Percentiles rank a stretch among this genome's conserved stretches.
Evolutionary conservation across 2,888 invertebrate genomes (phyloP).

Genomic region (Oscheius sp.): DNA sequence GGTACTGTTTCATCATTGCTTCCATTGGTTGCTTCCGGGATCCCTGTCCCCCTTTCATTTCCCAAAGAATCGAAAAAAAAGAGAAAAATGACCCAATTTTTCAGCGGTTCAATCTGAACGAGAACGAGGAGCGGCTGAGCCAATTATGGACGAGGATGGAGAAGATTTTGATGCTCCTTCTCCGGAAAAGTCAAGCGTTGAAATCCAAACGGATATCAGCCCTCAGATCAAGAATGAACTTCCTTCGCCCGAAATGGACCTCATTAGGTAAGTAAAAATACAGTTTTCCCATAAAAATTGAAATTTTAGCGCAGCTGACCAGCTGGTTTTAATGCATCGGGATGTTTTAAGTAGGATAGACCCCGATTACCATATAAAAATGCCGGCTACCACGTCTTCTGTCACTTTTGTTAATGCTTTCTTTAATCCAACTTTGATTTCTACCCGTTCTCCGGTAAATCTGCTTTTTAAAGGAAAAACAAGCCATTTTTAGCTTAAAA

Average conservation of each 20-base stretch:
- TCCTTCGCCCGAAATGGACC: constrained; percentile 38
- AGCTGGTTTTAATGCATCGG: constrained; percentile 52
- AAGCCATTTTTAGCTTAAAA: constrained; percentile 44
- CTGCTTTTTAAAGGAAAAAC: no score
- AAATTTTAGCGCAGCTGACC: constrained; percentile 44
- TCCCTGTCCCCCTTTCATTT: no score
- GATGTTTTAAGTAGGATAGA: constrained; percentile 43
- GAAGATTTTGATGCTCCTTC: constrained; percentile 37
- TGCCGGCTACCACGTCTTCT: constrained; percentile 24
- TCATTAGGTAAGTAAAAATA: constrained; percentile 16
- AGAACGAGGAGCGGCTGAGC: constrained; percentile 42
- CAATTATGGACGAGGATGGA: constrained; percentile 41
- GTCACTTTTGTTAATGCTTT: constrained; percentile 60
- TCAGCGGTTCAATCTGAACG: constrained; percentile 61
- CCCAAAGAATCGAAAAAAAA: background rate
- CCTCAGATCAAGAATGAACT: constrained; percentile 35
- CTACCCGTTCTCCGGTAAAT: constrained; percentile 45
- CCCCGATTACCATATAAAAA: constrained; percentile 1
- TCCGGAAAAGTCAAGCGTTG: constrained; percentile 43
- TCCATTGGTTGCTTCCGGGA: no score
- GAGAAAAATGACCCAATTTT: constrained; percentile 7
- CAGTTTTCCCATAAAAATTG: background rate
- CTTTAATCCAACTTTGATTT: constrained; percentile 54
- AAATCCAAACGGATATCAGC: constrained; percentile 51
- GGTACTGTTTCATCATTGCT: no score